phyloP scores from a whole-genome alignment of 92 coral and sea anemone species.

The Phenganax subtilis region DNA sequence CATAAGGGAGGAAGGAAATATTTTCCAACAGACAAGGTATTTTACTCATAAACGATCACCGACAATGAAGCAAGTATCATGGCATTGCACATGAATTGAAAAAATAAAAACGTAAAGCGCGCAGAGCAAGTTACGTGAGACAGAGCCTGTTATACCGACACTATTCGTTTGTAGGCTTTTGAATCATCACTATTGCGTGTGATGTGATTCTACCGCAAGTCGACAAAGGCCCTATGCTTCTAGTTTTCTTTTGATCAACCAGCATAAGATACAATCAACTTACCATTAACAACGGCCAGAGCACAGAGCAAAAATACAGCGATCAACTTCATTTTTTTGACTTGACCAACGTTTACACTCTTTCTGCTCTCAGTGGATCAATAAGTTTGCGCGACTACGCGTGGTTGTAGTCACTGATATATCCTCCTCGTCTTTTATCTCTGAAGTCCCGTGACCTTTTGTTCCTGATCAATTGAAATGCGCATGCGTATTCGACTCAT shows the following conservation, averaged over 20 bases:
- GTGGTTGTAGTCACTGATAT: background rate
- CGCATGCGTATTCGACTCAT: constrained; percentile 18
- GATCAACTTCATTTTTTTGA: constrained; percentile 52
- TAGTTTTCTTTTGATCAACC: background rate
- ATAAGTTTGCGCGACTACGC: background rate
- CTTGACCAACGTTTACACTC: background rate
- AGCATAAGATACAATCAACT: constrained; percentile 29
- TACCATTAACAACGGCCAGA: constrained; percentile 64
- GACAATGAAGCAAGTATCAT: too few species aligned
- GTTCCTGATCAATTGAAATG: background rate
- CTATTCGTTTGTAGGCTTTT: too few species aligned
- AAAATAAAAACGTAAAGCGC: too few species aligned
- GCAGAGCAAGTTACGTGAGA: too few species aligned
- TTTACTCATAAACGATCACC: too few species aligned
- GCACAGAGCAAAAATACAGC: constrained; percentile 63
- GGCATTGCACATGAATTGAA: too few species aligned
- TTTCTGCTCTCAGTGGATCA: background rate
- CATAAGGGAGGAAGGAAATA: too few species aligned
- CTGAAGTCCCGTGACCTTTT: background rate
- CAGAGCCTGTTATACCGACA: too few species aligned
- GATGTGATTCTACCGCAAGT: too few species aligned
- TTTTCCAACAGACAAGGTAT: too few species aligned
- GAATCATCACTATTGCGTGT: too few species aligned
- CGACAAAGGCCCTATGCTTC: background rate
- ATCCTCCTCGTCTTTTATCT: background rate